Percentiles rank a stretch among this genome's conserved stretches.
phyloP scores from a whole-genome alignment of 2,113 vertebrate species.

The Elachura formosa region DNA sequence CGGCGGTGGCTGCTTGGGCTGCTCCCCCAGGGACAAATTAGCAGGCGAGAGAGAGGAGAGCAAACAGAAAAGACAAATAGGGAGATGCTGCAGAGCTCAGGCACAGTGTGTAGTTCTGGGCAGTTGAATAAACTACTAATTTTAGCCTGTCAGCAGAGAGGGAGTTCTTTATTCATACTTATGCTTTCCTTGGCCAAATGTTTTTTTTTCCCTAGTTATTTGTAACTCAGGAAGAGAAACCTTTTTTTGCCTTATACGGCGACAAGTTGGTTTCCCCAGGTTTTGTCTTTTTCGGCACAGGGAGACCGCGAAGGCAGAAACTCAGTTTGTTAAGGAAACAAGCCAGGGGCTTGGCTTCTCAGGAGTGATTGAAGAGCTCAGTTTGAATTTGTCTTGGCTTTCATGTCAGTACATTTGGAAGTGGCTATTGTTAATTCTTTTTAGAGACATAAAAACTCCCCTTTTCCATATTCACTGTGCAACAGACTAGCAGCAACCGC shows the following conservation, averaged over 20 bases:
- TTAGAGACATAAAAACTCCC: not conserved
- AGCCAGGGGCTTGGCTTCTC: not conserved
- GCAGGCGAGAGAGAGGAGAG: not conserved
- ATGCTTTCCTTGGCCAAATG: slow-evolving; percentile 1
- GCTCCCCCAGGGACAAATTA: not conserved
- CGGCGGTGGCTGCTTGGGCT: fast-evolving
- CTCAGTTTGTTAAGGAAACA: not conserved
- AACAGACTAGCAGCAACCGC: not conserved
- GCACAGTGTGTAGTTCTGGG: not conserved
- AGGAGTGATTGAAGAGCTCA: not conserved
- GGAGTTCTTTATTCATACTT: not conserved
- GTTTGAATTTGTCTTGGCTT: not conserved
- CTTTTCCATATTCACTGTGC: not conserved
- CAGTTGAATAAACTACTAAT: slow-evolving; percentile 45
- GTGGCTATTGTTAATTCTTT: not conserved
- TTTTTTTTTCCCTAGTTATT: not conserved
- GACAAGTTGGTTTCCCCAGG: not conserved
- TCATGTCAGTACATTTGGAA: not conserved
- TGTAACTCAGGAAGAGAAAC: slow-evolving; percentile 39
- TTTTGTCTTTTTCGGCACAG: not conserved
- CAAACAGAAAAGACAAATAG: not conserved
- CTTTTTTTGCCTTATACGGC: not conserved
- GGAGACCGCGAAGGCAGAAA: not conserved
- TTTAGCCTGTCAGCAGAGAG: not conserved
- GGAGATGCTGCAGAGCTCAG: not conserved